Evolutionary conservation across 23 tunicate species (phyloP).

Genomic region (Phallusia fumigata): DNA sequence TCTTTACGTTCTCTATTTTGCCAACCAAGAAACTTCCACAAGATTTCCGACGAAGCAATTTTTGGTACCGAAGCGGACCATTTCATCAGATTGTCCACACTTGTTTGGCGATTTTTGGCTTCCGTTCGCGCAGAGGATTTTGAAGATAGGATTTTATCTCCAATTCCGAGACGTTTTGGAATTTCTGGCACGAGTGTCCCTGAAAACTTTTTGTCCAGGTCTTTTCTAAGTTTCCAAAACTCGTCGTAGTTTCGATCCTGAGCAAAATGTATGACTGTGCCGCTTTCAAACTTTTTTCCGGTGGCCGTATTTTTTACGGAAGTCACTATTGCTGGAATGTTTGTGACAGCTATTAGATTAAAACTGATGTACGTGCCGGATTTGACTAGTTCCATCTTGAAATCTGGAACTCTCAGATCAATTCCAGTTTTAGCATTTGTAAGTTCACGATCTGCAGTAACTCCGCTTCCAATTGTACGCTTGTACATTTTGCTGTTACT

Average conservation of each 20-base stretch:
- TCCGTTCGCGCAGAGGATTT: constrained; percentile 12
- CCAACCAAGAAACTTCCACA: constrained; percentile 46
- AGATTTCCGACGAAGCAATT: constrained; percentile 44
- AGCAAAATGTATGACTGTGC: constrained; percentile 38
- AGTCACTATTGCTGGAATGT: not conserved
- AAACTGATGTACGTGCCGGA: not conserved
- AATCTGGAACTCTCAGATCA: constrained; percentile 47
- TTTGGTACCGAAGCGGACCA: constrained; percentile 58
- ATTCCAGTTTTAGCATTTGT: constrained; percentile 54
- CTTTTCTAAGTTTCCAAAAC: constrained; percentile 39
- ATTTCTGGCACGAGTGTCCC: constrained; percentile 61
- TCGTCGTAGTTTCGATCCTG: constrained; percentile 38
- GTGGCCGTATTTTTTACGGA: not conserved
- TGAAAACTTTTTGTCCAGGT: constrained; percentile 50
- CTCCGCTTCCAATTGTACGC: constrained; percentile 19
- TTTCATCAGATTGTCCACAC: constrained; percentile 44
- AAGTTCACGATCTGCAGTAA: constrained; percentile 33
- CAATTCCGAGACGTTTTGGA: not conserved
- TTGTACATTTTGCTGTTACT: not conserved
- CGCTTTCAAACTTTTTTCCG: constrained; percentile 9
- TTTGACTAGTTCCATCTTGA: not conserved
- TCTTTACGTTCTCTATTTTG: not conserved
- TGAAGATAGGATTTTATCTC: not conserved
- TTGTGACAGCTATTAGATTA: constrained; percentile 30
- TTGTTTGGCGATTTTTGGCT: constrained; percentile 25